A percentile compares a stretch with the other conserved stretches of the same genome.
These are phyloP conservation scores for Pagetopsis macropterus DNA, from an alignment of 2,797 vertebrate genomes.

Conservation along the genomic window DNA sequence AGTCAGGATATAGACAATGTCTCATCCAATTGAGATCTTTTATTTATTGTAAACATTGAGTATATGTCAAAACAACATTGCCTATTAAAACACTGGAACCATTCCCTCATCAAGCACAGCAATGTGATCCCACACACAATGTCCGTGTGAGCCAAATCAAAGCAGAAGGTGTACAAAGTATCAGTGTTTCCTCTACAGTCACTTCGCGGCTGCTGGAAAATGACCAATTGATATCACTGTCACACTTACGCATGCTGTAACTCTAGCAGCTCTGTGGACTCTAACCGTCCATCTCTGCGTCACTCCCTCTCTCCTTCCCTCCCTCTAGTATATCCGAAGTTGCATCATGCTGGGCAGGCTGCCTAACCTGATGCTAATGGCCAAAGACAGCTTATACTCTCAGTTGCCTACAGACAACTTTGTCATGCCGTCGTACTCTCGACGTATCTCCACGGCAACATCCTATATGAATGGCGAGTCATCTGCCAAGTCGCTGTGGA, in stretches of 20 bases:
- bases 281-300: slow-evolving; percentile 34
- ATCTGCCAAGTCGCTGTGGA: slow-evolving; percentile 93
- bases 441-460: slow-evolving; percentile 94
- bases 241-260: slow-evolving; percentile 32
- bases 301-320: slow-evolving; percentile 31
- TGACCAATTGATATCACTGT: slow-evolving; percentile 27
- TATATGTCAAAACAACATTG: slow-evolving; percentile 1
- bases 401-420: slow-evolving; percentile 94
- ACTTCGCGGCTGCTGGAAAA: slow-evolving; percentile 30
- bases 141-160: slow-evolving; percentile 17
- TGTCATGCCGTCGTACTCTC: slow-evolving; percentile 94
- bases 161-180: slow-evolving; percentile 9
- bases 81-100: not conserved
- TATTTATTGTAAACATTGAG: slow-evolving; percentile 2
- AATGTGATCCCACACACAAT: not conserved
- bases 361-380: slow-evolving; percentile 98
- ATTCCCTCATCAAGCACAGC: not conserved
- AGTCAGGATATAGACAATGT: not conserved
- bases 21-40: not conserved
- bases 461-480: slow-evolving; percentile 97
- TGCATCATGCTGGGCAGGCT: slow-evolving; percentile 97
- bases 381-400: slow-evolving; percentile 95
- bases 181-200: slow-evolving; percentile 31
- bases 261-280: slow-evolving; percentile 17
- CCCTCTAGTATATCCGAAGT: slow-evolving; percentile 92